Conservation (phyloP, 2,797 vertebrate species). For the Notoglanidium macrostoma region DNA sequence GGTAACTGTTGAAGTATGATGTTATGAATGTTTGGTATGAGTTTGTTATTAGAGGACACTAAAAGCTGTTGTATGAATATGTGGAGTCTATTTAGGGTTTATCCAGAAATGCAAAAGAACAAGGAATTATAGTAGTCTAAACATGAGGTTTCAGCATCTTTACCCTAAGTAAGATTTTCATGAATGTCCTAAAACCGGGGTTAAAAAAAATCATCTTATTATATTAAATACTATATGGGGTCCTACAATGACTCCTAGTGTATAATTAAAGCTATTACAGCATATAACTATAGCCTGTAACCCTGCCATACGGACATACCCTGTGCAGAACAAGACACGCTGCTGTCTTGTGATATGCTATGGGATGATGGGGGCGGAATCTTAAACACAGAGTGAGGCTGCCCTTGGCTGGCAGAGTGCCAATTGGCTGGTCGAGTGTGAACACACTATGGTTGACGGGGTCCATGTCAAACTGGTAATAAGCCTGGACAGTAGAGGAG, state of each 20-base stretch:
- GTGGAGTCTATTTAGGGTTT: not conserved
- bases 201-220: not conserved
- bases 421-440: conserved; percentile 75
- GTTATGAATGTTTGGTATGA: not conserved
- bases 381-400: conserved; percentile 70
- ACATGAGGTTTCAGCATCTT: not conserved
- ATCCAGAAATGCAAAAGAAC: not conserved
- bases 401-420: conserved; percentile 74
- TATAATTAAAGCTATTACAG: not conserved
- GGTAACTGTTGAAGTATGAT: not conserved
- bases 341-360: conserved; percentile 82
- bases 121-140: not conserved
- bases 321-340: conserved; percentile 86
- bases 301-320: conserved; percentile 70
- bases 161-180: not conserved
- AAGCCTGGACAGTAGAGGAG: conserved; percentile 71
- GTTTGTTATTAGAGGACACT: too few species aligned
- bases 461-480: conserved; percentile 89
- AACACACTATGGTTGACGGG: conserved; percentile 83
- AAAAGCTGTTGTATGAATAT: not conserved
- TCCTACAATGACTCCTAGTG: not conserved
- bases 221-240: not conserved
- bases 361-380: conserved; percentile 80
- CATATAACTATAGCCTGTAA: not conserved
- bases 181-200: not conserved